phyloP scores from a whole-genome alignment of 2,888 invertebrate species.

The Mythimna albipuncta region DNA sequence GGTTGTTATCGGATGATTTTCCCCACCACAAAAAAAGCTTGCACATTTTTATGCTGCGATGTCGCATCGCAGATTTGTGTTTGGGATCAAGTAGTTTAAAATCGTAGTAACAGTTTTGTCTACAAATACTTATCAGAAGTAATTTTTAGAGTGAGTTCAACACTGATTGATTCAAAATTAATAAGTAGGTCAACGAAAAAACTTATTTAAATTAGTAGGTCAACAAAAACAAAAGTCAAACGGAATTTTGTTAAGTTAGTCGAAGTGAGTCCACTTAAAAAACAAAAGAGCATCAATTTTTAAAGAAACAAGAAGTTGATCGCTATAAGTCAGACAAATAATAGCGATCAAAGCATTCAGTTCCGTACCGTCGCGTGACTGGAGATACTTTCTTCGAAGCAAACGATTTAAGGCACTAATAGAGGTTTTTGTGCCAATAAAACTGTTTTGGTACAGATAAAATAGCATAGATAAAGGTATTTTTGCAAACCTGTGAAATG shows the following conservation, averaged over 20 bases:
- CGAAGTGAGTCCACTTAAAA: constrained; percentile 13
- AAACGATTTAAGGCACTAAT: constrained; percentile 19
- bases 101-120: no score
- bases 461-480: not conserved
- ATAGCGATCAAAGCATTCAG: constrained; percentile 24
- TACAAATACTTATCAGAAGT: no score
- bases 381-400: constrained; percentile 23
- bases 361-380: constrained; percentile 53
- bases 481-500: not conserved
- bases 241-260: not conserved
- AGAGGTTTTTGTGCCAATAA: constrained; percentile 20
- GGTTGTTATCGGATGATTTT: no score
- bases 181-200: not conserved
- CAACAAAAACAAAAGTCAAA: not conserved
- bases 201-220: no score
- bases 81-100: no score
- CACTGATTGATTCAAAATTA: no score
- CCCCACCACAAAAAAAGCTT: no score
- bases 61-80: no score
- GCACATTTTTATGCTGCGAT: no score
- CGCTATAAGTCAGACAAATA: constrained; percentile 30
- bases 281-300: constrained; percentile 27
- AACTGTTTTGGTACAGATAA: constrained; percentile 17
- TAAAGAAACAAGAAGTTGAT: constrained; percentile 24
- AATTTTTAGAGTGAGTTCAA: no score